phyloP scores from a whole-genome alignment of 2,888 invertebrate species.

The Troides oblongomaculatus region DNA sequence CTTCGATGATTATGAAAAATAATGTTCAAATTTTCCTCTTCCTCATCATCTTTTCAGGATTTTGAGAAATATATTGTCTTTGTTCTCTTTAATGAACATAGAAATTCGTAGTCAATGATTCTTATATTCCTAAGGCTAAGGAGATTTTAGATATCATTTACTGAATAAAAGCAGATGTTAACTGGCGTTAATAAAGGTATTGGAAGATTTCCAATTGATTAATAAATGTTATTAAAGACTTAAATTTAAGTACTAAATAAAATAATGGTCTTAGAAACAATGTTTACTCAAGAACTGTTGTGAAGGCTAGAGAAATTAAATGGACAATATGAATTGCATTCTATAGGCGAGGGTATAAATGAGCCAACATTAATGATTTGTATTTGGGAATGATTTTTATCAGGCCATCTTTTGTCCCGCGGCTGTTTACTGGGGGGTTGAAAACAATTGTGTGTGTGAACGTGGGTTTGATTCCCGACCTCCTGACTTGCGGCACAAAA shows the following conservation, averaged over 20 bases:
- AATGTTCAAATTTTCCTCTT: too few relatives aligned
- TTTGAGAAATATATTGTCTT: too few relatives aligned
- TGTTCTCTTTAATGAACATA: too few relatives aligned
- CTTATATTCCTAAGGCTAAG: too few relatives aligned
- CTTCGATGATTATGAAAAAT: too few relatives aligned
- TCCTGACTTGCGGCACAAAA: slow-evolving; percentile 49
- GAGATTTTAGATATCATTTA: too few relatives aligned
- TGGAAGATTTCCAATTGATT: background rate
- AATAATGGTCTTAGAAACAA: slow-evolving; percentile 19
- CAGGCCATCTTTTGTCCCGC: slow-evolving; percentile 62
- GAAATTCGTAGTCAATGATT: too few relatives aligned
- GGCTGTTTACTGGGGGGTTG: slow-evolving; percentile 51
- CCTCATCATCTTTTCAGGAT: too few relatives aligned
- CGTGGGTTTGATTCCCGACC: slow-evolving; percentile 49
- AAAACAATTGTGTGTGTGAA: slow-evolving; percentile 62
- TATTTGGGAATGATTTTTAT: slow-evolving; percentile 60
- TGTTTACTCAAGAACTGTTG: slow-evolving; percentile 23
- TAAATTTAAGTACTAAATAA: background rate
- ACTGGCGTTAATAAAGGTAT: too few relatives aligned
- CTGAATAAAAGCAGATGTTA: too few relatives aligned
- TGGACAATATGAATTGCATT: slow-evolving; percentile 26
- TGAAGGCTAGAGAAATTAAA: slow-evolving; percentile 27
- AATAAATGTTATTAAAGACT: background rate
- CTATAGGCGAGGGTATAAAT: slow-evolving; percentile 32
- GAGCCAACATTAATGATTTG: slow-evolving; percentile 41